These are phyloP conservation scores for Mesaphorura yosii DNA, from an alignment of 1,140 invertebrate species.

Conservation along the genomic window DNA sequence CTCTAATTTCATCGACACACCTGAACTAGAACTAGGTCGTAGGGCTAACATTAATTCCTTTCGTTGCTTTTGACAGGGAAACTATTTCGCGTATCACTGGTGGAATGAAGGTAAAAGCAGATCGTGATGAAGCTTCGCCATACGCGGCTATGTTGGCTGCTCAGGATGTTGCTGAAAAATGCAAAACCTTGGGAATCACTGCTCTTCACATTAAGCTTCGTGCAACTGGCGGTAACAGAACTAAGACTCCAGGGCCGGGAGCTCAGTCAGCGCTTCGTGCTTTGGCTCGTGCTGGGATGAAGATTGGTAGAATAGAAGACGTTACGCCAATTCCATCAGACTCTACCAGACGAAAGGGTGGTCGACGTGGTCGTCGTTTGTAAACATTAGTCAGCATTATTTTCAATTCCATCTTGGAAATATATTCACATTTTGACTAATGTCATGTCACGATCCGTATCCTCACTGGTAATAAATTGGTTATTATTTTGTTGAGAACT, in stretches of 20 bases:
- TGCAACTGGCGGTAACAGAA: constrained; percentile 96
- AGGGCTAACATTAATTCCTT: too few relatives aligned
- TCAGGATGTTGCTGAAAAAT: constrained; percentile 97
- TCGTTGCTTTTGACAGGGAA: constrained; percentile 54
- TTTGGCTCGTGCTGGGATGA: constrained; percentile 95
- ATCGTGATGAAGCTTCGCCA: constrained; percentile 98
- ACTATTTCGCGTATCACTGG: constrained; percentile 97
- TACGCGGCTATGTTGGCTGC: constrained; percentile 99
- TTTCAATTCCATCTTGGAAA: neutral
- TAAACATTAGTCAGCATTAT: constrained; percentile 42
- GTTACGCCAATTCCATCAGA: constrained; percentile 99
- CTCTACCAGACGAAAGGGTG: constrained; percentile 97
- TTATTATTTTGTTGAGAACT: neutral
- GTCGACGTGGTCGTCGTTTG: constrained; percentile 94
- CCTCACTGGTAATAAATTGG: constrained; percentile 2
- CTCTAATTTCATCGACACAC: neutral
- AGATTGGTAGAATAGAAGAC: constrained; percentile 98
- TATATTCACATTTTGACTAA: neutral
- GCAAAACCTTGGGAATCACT: constrained; percentile 90
- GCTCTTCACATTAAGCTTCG: constrained; percentile 96
- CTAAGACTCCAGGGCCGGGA: constrained; percentile 95
- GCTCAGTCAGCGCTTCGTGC: constrained; percentile 96
- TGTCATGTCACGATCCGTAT: neutral
- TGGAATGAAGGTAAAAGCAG: constrained; percentile 99
- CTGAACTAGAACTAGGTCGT: constrained; percentile 7